Percentiles rank a stretch among this genome's conserved stretches.
These are phyloP conservation scores for Eretmochelys imbricata DNA, from an alignment of 2,113 vertebrate species.

Conservation along the genomic window DNA sequence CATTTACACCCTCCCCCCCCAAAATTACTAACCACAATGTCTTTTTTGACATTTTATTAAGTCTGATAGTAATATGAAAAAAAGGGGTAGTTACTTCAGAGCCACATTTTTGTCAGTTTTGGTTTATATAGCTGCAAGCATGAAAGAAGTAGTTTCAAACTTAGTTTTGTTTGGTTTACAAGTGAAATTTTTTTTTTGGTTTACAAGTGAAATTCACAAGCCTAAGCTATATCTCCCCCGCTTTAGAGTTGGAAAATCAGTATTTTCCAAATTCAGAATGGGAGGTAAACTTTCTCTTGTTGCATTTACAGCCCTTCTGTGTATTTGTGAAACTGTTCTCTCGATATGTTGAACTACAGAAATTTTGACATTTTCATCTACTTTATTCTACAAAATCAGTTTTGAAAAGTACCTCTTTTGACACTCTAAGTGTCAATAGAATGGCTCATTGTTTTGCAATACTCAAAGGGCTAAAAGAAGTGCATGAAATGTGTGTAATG, in stretches of 20 bases:
- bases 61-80: not conserved
- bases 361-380: not conserved
- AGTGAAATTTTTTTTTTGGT: not conserved
- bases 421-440: not conserved
- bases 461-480: not conserved
- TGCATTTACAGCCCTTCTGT: not conserved
- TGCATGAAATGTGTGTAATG: not conserved
- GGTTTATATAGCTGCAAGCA: not conserved
- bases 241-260: not conserved
- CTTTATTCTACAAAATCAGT: not conserved
- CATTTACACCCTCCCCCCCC: accelerated
- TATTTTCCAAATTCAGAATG: not conserved
- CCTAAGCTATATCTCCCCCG: not conserved
- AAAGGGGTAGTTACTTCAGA: not conserved
- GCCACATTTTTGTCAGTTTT: not conserved
- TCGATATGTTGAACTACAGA: not conserved
- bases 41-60: not conserved
- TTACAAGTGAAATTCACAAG: not conserved
- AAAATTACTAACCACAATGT: not conserved
- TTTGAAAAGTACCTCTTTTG: not conserved
- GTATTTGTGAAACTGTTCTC: not conserved
- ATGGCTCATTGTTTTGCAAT: not conserved
- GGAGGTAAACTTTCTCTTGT: not conserved
- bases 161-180: accelerated
- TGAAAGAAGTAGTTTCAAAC: not conserved